Base-by-base conservation (phyloP, 2,888 invertebrate species). In the Drosophila ustulata region DNA sequence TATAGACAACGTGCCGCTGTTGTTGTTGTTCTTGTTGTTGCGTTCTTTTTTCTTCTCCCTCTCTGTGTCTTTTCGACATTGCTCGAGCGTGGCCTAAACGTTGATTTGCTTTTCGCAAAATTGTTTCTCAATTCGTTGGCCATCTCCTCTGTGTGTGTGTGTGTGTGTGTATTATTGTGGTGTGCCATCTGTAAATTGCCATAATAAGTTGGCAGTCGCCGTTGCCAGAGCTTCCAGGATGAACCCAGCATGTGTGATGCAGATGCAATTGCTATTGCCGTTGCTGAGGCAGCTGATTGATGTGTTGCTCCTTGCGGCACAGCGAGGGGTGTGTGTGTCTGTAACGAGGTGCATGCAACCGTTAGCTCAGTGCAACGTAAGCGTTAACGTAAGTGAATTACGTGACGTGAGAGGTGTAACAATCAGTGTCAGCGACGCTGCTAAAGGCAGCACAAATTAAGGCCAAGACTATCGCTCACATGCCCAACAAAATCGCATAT, bases 91-190 rank as follows among this genome's bases (percentile, higher is more conserved):
- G 34, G 66, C 61, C 72, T 83, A 83, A 87, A 81, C 87, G 82
- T 69, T 88, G 89, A 83, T 88, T 88, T 84, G 87, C 72, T 83
- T 75, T 78, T 64, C 50, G 68, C 64, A 64, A 88, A 83, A 83
- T 83, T 83, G 87, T 83, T 83, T 89, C 85, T 73, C 83, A 82
- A 82, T 82, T 85, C 76, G 81, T 73, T 80, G 80, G 45, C 59
- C 57, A 59, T 32, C 47, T 11, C 26, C 49, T 39, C 18, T 47
- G 43, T 41, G 49, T 49, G 32, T 37, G 39, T 64, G 47, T 49
- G 18, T n/a, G 37, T 62, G 30, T 47, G 46, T 55, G 56, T 39
- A 41, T 43, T 59, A 28, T 58, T 57, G 66, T 67, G 57, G 64
- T 56, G 66, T 66, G 76, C 52, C 65, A 69, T 58, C 70, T 67